Evolutionary conservation across 1,140 invertebrate genomes (phyloP), one percentile per base, ranked within the genome.

Genomic region (Sogatella furcifera): DNA sequence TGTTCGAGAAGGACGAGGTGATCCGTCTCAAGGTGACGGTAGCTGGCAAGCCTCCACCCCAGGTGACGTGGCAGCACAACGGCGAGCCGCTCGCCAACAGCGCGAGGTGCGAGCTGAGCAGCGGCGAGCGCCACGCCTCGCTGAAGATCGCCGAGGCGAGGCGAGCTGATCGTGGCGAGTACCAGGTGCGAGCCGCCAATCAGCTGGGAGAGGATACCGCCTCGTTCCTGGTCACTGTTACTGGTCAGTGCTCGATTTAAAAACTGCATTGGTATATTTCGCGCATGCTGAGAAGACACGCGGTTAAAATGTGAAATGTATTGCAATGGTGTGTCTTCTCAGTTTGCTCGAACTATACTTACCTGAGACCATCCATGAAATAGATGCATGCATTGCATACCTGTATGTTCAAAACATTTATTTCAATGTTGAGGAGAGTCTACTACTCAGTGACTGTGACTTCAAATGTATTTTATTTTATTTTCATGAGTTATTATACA

Each of bases 21-120:
- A 81, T 97, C 31, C 84, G 88, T 55, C 70, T 98, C 2, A 94
- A 93, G 73, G 89, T 95, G 46, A 89, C 90, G 1, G 84, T 95
- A 58, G 90, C 89, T 31, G 95, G 93, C 9, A 84, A 88, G 68
- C 95, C 95, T 6, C 76, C 82, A 41, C 93, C 94, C 0, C 77
- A 76, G 5, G 80, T 93, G 0, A 84, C 84, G 44, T 98, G 94
- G 94, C 81, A 83, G 34, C 89, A 95, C 68, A 86, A 97, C 67
- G 88, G 89, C 14, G 85, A 92, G 66, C 72, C 78, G 2, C 77
- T 90, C 6, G 64, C 72, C 0, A 73, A 77, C 21, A 79, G 81
- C 64, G 80, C 78, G 15, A 78, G 87, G 62, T 83, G 88, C 59
- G 78, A 88, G 69, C 38, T 89, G 28, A 78, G 83, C 61, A 80